These are phyloP conservation scores for Erebia palarica DNA, from an alignment of 2,888 invertebrate genomes.

Conservation along the genomic window DNA sequence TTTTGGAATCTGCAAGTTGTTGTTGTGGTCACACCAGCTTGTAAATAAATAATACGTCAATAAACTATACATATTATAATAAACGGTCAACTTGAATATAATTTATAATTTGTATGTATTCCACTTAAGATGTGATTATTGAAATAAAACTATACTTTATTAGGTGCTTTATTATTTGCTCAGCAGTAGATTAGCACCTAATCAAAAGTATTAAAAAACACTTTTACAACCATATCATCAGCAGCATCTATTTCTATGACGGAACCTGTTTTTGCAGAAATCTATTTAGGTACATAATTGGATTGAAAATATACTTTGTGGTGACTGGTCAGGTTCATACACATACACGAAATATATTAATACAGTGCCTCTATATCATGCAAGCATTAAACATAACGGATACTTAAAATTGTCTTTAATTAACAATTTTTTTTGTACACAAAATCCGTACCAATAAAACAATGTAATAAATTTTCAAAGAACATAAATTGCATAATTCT, in stretches of 20 bases:
- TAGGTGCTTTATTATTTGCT: background rate
- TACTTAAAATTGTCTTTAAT: too few species aligned
- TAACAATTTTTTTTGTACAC: too few species aligned
- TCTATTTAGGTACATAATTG: slow-evolving; percentile 32
- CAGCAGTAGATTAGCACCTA: slow-evolving; percentile 13
- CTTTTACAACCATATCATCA: slow-evolving; percentile 17
- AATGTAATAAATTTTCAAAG: too few species aligned
- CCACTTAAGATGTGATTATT: too few species aligned
- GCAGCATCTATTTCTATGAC: slow-evolving; percentile 16
- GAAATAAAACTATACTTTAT: background rate
- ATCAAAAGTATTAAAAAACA: slow-evolving; percentile 11
- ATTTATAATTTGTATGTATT: too few species aligned
- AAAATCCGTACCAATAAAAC: too few species aligned
- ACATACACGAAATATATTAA: background rate
- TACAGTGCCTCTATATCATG: background rate
- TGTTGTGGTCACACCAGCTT: too few species aligned
- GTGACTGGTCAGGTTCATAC: slow-evolving; percentile 11
- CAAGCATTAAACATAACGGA: background rate
- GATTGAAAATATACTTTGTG: slow-evolving; percentile 22
- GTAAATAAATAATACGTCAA: too few species aligned
- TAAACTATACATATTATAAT: too few species aligned
- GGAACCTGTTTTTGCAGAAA: slow-evolving; percentile 38
- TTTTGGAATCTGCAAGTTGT: too few species aligned
- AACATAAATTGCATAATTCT: too few species aligned
- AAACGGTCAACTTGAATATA: too few species aligned